Percentiles rank a stretch among this genome's conserved stretches.
Conservation (phyloP, 2,113 vertebrate genomes). For the Salvelinus alpinus region DNA sequence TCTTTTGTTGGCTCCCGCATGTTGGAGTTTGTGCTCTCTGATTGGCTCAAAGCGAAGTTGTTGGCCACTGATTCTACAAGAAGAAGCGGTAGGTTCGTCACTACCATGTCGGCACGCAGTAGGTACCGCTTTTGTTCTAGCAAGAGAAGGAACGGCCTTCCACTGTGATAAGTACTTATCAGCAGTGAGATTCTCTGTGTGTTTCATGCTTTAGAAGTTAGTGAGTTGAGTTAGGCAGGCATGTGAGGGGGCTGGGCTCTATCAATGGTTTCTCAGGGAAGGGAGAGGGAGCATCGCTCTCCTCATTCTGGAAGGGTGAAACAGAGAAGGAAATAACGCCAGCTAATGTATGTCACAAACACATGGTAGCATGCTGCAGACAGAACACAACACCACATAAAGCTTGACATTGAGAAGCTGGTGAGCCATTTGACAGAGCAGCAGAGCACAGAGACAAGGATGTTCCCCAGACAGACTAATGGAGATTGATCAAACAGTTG, state of each 20-base stretch:
- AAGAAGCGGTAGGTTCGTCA: too few species aligned
- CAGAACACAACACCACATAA: not conserved
- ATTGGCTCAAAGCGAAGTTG: too few species aligned
- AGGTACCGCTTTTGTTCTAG: too few species aligned
- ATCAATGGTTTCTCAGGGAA: constrained; percentile 8
- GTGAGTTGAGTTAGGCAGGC: constrained; percentile 18
- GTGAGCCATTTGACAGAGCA: constrained; percentile 29
- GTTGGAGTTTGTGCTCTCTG: too few species aligned
- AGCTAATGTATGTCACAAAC: constrained; percentile 12
- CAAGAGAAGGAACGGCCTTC: too few species aligned
- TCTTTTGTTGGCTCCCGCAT: too few species aligned
- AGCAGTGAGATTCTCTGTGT: too few species aligned
- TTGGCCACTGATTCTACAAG: too few species aligned
- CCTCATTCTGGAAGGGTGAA: constrained; percentile 34
- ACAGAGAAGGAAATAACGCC: constrained; percentile 22
- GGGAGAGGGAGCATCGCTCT: constrained; percentile 35
- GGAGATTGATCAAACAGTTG: constrained; percentile 18
- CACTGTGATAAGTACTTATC: too few species aligned
- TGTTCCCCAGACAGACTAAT: constrained; percentile 27
- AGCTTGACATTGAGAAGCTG: constrained; percentile 11
- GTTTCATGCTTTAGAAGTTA: not conserved
- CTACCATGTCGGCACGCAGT: too few species aligned
- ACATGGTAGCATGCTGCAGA: constrained; percentile 5
- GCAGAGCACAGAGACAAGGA: constrained; percentile 21
- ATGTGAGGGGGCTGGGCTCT: constrained; percentile 20